Evolutionary conservation across 2,888 invertebrate genomes (phyloP), one percentile per base, ranked within the genome.

Genomic region (Pteria penguin): DNA sequence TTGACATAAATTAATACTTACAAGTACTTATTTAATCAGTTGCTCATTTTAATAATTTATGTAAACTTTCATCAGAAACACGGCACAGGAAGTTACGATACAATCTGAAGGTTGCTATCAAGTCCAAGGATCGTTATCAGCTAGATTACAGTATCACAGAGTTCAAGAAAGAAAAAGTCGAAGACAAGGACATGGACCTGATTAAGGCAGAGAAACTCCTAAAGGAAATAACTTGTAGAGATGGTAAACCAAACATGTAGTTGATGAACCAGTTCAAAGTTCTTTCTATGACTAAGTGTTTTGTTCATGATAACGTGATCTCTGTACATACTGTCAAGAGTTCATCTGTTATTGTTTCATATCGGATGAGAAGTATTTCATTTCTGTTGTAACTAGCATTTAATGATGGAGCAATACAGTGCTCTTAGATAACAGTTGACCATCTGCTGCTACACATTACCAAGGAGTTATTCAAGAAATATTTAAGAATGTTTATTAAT

Each of bases 111-210:
- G 89, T 89, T n/a, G 89, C 91, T 24, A 88, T 91, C 78, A 91
- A 90, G 78, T 82, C 86, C 27, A 78, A 88, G 11, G 88, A 90
- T 73, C 81, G 79, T 31, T 86, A 79, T 57, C 82, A 87, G 72
- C 85, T 91, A 52, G 86, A 89, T 60, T 85, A 82, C 63, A 87
- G 89, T 4, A 86, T 90, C 58, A 86, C 82, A 31, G 89, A 90
- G 68, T 91, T 91, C 77, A 86, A 89, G 80, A 85, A 87, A 29
- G 88, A 87, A 55, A 87, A 90, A 57, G 85, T 91, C 14, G 84
- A 87, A 54, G 91, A 91, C 78, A 83, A 86, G 63, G 91, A 91
- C 70, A 88, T 89, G 87, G 91, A 91, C 70, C 82, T 91, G 32
- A 84, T 85, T 31, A 90, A 87, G 65, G 91, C 91, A 5, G 87